Base-by-base conservation (phyloP, 2,888 invertebrate genomes). In the Apamea epomidion region DNA sequence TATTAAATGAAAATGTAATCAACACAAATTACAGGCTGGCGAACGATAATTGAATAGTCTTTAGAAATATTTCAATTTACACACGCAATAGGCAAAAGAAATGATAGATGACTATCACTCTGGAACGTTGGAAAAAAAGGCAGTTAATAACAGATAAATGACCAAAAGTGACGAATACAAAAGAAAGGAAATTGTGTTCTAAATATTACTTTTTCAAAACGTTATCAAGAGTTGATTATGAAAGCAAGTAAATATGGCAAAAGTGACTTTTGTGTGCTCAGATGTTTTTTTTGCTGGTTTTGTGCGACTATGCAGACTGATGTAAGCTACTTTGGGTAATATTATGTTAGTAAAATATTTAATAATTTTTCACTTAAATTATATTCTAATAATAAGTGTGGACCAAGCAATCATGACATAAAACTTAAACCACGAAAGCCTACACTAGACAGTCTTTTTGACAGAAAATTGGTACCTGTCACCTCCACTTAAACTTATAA, bases 41-140 rank as follows among this genome's bases (percentile, higher is more conserved):
- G 37, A 73, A 78, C 75, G 75, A 75, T 84, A 84, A 84, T 84
- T 83, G 84, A 84, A 83, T 73, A 83, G 78, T 78, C 74, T 84
- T 87, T 84, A 84, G 73, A 75, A 87, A 84, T 84, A 78, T 83
- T 87, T 87, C 87, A 78, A 83, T 84, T 83, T 87, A 74, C 67
- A 87, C 74, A 84, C 84, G 87, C 84, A 87, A 82, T 71, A 71
- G 60, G 32, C 71, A 62, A 62, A 64, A 74, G 67, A 73, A 87
- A 84, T 84, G 74, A 84, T 76, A 80, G 80, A 87, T 87, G 54
- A 48, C 76, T 84, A 87, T 87, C 72, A 14, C n/a, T n/a, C 72
- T 77, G 51, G 42, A 76, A 69, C n/a, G n/a, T 72, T 29, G 54
- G 71, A 58, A 71, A 87, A 80, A 69, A 5, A 67, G 58, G 25